Percentiles rank a stretch among this genome's conserved stretches.
Conservation (phyloP, 2,888 invertebrate genomes). For the Cryptocephalus primarius region DNA sequence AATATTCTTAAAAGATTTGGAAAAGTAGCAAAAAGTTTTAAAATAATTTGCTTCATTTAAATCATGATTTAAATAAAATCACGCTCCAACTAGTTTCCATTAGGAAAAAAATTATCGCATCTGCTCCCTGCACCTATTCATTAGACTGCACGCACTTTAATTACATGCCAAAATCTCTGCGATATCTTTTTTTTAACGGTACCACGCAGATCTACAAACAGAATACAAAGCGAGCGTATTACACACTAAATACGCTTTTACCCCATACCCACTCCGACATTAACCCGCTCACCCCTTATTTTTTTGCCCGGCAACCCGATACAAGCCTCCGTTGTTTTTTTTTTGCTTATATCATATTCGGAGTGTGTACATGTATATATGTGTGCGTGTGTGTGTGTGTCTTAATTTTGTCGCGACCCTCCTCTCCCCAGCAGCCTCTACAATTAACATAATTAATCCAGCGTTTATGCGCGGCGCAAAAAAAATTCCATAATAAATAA, state of each 20-base stretch:
- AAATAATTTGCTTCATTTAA: too few species aligned
- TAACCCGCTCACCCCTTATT: conserved; percentile 16
- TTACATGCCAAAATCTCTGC: conserved; percentile 11
- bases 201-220: conserved; percentile 8
- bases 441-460: conserved; percentile 19
- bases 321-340: conserved; percentile 12
- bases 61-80: too few species aligned
- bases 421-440: conserved; percentile 9
- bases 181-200: conserved; percentile 8
- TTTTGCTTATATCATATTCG: conserved; percentile 11
- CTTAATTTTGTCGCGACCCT: conserved; percentile 13
- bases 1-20: too few species aligned
- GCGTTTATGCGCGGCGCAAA: conserved; percentile 9
- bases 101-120: not conserved
- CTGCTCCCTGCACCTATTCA: not conserved
- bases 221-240: conserved; percentile 14
- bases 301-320: conserved; percentile 13
- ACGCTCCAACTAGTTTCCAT: too few species aligned
- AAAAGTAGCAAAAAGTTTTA: too few species aligned
- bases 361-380: too few species aligned
- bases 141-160: not conserved
- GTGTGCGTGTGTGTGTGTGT: conserved; percentile 7
- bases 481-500: conserved; percentile 18
- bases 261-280: conserved; percentile 15
- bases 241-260: conserved; percentile 14